Conservation (phyloP, 2,888 invertebrate genomes). For the Cerceris rybyensis region DNA sequence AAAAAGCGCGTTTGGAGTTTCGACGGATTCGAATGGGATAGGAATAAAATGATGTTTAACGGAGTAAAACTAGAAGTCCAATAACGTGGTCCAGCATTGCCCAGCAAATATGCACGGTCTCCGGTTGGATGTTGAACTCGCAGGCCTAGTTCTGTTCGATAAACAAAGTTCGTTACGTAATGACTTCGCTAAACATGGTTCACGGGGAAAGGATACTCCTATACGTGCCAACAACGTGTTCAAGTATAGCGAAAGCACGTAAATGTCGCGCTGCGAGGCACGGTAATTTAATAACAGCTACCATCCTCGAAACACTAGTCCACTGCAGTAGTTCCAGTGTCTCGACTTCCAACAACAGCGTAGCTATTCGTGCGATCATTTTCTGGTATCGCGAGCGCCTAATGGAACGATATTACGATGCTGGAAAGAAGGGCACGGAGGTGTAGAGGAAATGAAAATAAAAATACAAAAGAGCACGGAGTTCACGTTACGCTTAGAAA, state of each 20-base stretch:
- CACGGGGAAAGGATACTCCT: constrained; percentile 27
- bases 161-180: constrained; percentile 47
- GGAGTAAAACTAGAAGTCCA: constrained; percentile 3
- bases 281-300: constrained; percentile 24
- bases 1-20: background rate
- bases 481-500: too few relatives aligned
- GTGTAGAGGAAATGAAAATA: too few relatives aligned
- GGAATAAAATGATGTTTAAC: background rate
- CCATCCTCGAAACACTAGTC: background rate
- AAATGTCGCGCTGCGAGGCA: background rate
- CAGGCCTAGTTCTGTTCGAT: constrained; percentile 17
- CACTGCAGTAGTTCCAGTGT: background rate
- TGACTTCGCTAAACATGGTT: constrained; percentile 41
- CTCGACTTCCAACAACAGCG: background rate
- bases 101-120: constrained; percentile 24
- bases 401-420: too few relatives aligned
- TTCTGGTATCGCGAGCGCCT: background rate
- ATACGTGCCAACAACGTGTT: background rate
- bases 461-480: too few relatives aligned
- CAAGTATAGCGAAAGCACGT: constrained; percentile 6
- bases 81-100: constrained; percentile 21
- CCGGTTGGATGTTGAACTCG: constrained; percentile 13
- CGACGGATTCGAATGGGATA: background rate
- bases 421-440: too few relatives aligned
- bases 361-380: background rate